Evolutionary conservation across 2,113 vertebrate species (phyloP).

Genomic region (Rhinolophus sinicus): DNA sequence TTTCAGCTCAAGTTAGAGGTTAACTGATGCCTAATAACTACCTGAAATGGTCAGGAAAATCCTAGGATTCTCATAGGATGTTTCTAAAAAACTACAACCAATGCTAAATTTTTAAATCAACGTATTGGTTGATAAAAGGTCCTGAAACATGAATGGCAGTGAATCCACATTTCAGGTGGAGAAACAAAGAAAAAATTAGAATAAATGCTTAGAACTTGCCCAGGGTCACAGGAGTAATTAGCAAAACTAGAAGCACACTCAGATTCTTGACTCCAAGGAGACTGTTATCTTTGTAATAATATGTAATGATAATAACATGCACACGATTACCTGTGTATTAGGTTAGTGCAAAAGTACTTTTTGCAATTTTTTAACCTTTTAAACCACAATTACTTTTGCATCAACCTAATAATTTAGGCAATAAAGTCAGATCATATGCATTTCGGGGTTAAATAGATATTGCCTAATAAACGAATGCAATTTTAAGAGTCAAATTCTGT

Average conservation of each 20-base stretch:
- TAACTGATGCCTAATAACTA: background rate
- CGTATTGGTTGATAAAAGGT: background rate
- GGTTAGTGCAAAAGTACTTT: too few species aligned
- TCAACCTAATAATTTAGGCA: background rate
- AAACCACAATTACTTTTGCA: too few species aligned
- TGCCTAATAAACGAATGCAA: background rate
- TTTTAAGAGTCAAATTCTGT: slow-evolving; percentile 26
- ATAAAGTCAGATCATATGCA: background rate
- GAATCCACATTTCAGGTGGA: slow-evolving; percentile 42
- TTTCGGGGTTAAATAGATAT: background rate
- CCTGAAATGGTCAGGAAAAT: slow-evolving; percentile 23
- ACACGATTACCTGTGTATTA: background rate
- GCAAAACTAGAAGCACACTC: slow-evolving; percentile 23
- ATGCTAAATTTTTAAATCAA: slow-evolving; percentile 13
- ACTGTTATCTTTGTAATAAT: background rate
- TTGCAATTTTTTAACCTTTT: too few species aligned
- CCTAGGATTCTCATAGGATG: background rate
- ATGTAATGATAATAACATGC: background rate
- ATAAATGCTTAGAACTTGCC: slow-evolving; percentile 42
- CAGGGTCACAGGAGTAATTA: slow-evolving; percentile 38
- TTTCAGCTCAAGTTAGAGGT: slow-evolving; percentile 44
- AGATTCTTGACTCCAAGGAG: background rate
- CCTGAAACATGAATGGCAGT: slow-evolving; percentile 8
- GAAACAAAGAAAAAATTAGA: slow-evolving; percentile 37
- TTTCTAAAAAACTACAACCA: slow-evolving; percentile 34